Evolutionary conservation across 2,888 invertebrate genomes (phyloP), one percentile per base, ranked within the genome.

Genomic region (Protonemura montana): DNA sequence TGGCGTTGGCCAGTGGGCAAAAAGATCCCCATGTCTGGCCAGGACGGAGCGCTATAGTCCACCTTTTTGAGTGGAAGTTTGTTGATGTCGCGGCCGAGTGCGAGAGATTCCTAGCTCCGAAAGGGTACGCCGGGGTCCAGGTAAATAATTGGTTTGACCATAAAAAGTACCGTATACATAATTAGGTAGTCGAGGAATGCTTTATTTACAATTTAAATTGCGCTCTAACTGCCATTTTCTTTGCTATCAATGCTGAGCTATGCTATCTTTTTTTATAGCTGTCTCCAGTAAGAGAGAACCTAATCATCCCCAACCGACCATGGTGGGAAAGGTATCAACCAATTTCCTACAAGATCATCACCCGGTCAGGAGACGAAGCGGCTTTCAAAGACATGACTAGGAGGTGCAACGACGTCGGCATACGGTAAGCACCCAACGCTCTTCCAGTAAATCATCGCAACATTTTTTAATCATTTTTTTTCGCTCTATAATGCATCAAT

Each of bases 221-320:
- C n/a, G n/a, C n/a, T n/a, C n/a, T n/a, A n/a, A n/a, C n/a, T n/a
- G n/a, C 35, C 10, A 35, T 35, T 35, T 35, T 35, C 35, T 6
- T 10, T 35, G 10, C 35, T 35, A 10, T 10, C 3, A 59, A 59
- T 7, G 16, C 13, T 16, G 21, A 59, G 16, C 2, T 2, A 3
- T 16, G 13, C 7, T 59, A 59, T 59, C 7, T 59, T 59, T 59
- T 59, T 13, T 59, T 59, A 13, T 89, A 95, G 95, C 93, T 96
- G 6, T 96, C 96, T 0, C 97, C 97, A 10, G 93, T 95, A 0
- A 95, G 93, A 89, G 97, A 97, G 90, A 96, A 96, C 89, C 91
- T 95, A 42, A 91, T 94, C 0, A 91, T 95, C 76, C 59, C 59
- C 59, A 92, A 92, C 42, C 87, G 89, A 0, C 90, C 92, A 0